A percentile compares a stretch with the other conserved stretches of the same genome.
Conservation (phyloP, 2,113 vertebrate species). For the Laticauda laticaudata region DNA sequence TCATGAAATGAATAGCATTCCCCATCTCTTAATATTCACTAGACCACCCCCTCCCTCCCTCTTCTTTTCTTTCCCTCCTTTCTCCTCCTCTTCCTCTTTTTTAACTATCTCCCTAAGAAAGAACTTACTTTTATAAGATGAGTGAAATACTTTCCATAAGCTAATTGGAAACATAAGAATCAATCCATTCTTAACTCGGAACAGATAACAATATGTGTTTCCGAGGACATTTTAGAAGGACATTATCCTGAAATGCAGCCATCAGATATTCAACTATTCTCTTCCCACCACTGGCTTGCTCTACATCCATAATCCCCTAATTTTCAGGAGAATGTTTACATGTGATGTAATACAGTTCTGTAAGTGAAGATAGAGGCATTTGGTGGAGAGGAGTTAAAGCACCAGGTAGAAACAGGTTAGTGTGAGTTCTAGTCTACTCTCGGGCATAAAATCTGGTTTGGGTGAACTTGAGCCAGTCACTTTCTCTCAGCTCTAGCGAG, state of each 20-base stretch:
- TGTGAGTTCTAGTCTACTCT: background rate
- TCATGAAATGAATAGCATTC: background rate
- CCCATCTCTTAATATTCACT: background rate
- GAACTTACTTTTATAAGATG: background rate
- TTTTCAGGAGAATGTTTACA: background rate
- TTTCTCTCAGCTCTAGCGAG: background rate
- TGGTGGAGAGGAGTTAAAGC: background rate
- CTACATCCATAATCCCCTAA: background rate
- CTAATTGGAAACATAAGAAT: conserved; percentile 36
- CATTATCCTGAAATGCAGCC: conserved; percentile 3
- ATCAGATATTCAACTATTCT: background rate
- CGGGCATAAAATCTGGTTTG: background rate
- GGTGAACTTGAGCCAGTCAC: background rate
- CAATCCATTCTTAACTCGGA: conserved; percentile 16
- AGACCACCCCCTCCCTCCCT: background rate
- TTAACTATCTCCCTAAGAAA: background rate
- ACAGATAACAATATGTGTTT: conserved; percentile 24
- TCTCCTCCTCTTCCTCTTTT: background rate
- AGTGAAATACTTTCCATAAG: conserved; percentile 23
- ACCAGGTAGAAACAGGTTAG: background rate
- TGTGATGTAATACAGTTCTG: background rate
- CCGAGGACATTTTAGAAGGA: conserved; percentile 18
- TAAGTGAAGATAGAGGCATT: background rate
- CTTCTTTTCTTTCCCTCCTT: too few species aligned
- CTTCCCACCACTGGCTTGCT: background rate